Evolutionary conservation across 2,113 vertebrate genomes (phyloP).

Genomic region (Scopus umbretta): DNA sequence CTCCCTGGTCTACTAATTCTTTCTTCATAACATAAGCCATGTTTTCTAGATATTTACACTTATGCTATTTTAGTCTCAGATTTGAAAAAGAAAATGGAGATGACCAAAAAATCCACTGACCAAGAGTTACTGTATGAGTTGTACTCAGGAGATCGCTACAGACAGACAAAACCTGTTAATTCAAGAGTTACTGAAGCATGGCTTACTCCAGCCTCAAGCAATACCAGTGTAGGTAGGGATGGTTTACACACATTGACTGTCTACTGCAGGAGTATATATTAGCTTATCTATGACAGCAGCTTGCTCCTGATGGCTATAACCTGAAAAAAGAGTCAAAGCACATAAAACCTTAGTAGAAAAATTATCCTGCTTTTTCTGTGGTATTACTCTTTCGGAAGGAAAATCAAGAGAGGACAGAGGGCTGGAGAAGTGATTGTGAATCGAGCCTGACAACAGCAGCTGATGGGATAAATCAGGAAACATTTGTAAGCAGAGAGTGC

Average conservation of each 20-base stretch:
- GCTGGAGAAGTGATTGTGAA: background rate
- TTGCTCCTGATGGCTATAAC: conserved; percentile 47
- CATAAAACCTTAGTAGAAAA: conserved; percentile 29
- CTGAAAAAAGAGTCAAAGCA: conserved; percentile 11
- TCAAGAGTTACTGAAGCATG: conserved; percentile 42
- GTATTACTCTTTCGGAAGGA: background rate
- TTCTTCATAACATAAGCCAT: background rate
- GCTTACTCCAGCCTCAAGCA: conserved; percentile 49
- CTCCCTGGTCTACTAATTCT: background rate
- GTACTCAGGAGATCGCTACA: background rate
- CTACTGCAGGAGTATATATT: conserved; percentile 30
- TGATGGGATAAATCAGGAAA: background rate
- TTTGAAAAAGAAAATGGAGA: background rate
- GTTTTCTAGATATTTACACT: background rate
- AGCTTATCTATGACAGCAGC: conserved; percentile 57
- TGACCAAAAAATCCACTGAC: background rate
- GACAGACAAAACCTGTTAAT: conserved; percentile 61
- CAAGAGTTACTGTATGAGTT: background rate
- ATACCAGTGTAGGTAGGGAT: conserved; percentile 22
- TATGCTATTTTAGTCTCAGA: background rate
- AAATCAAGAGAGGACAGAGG: background rate
- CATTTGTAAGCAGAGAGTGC: background rate
- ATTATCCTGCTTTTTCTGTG: background rate
- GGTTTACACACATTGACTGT: conserved; percentile 1
- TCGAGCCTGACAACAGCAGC: background rate